These are phyloP conservation scores for Euspilapteryx auroguttella DNA, from an alignment of 2,888 invertebrate genomes.

Conservation along the genomic window DNA sequence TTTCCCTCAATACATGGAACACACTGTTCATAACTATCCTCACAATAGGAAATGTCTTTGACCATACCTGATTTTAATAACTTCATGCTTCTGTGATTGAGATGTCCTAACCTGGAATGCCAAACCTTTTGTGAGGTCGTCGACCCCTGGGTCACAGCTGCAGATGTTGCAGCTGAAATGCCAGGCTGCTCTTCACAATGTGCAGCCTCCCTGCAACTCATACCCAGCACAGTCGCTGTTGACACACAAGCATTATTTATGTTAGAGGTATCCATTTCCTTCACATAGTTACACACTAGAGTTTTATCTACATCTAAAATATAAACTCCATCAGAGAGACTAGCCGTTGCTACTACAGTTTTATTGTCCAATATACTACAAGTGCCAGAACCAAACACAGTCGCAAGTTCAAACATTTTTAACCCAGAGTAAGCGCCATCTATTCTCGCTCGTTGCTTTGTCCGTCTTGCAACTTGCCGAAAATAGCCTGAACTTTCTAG, in stretches of 20 bases:
- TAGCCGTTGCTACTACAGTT: constrained; percentile 5
- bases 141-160: not conserved
- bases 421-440: too few relatives aligned
- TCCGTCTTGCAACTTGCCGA: too few relatives aligned
- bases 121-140: constrained; percentile 5
- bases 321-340: constrained; percentile 6
- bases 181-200: not conserved
- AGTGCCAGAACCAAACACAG: constrained; percentile 3
- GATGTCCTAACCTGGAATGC: constrained; percentile 9
- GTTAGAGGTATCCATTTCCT: not conserved
- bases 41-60: constrained; percentile 7
- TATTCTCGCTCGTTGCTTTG: too few relatives aligned
- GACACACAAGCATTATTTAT: not conserved
- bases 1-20: constrained; percentile 9
- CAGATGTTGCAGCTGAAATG: not conserved
- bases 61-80: constrained; percentile 8
- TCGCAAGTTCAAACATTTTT: too few relatives aligned
- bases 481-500: too few relatives aligned
- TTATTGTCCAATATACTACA: constrained; percentile 7
- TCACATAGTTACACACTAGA: not conserved
- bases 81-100: constrained; percentile 7
- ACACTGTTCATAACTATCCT: constrained; percentile 5
- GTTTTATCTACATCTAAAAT: constrained; percentile 4
- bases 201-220: too few relatives aligned
- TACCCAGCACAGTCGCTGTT: too few relatives aligned